Evolutionary conservation across 2,888 invertebrate species (phyloP).

Genomic region (Agrochola lychnidis): DNA sequence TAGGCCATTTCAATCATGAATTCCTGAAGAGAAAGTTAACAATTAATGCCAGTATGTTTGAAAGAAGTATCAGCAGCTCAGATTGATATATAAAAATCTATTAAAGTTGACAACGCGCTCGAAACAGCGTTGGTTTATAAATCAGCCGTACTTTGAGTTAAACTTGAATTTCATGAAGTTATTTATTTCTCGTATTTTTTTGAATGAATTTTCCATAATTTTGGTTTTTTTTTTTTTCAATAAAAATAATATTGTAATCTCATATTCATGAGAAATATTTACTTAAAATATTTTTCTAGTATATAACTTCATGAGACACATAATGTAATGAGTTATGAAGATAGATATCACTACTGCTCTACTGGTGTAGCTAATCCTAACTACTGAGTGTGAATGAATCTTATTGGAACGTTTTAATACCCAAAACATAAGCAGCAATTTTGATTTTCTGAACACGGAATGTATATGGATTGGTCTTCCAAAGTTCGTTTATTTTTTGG

Average conservation of each 20-base stretch:
- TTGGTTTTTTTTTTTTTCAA: too few species aligned
- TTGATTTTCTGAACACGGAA: slow-evolving; percentile 25
- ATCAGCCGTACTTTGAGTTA: slow-evolving; percentile 61
- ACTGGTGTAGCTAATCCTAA: slow-evolving; percentile 62
- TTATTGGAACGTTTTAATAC: slow-evolving; percentile 12
- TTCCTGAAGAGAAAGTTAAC: not conserved
- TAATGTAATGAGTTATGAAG: slow-evolving; percentile 59
- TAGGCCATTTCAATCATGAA: not conserved
- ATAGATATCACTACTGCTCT: slow-evolving; percentile 61
- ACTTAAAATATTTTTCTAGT: not conserved
- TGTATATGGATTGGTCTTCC: slow-evolving; percentile 36
- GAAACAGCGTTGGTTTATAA: slow-evolving; percentile 44
- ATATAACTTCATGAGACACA: slow-evolving; percentile 59
- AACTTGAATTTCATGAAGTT: slow-evolving; percentile 63
- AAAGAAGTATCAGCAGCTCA: slow-evolving; percentile 26
- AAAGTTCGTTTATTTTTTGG: slow-evolving; percentile 35
- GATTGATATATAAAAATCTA: not conserved
- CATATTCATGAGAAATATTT: not conserved
- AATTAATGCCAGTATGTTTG: not conserved
- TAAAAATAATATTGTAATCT: not conserved
- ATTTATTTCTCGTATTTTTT: slow-evolving; percentile 17
- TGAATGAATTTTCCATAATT: not conserved
- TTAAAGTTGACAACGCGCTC: not conserved
- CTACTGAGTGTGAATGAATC: slow-evolving; percentile 58
- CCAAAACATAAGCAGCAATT: slow-evolving; percentile 55